Conservation (phyloP, 2,888 invertebrate genomes). For the Hoplodrina blanda region DNA sequence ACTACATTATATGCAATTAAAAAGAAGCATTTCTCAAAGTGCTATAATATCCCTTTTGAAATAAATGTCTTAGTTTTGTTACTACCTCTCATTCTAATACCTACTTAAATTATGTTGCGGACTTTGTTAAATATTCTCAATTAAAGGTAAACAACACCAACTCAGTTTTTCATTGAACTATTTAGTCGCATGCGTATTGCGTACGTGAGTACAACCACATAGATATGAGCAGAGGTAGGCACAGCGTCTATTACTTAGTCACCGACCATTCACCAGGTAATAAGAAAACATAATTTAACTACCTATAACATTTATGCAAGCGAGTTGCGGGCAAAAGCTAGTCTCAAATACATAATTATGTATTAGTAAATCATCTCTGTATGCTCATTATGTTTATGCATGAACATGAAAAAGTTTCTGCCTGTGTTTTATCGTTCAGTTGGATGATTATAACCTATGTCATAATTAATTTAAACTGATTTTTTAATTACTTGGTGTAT, state of each 20-base stretch:
- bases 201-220: conserved; percentile 17
- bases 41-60: not conserved
- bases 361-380: no score
- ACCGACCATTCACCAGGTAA: not conserved
- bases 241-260: not conserved
- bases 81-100: not conserved
- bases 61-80: not conserved
- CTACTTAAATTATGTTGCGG: not conserved
- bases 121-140: conserved; percentile 5
- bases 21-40: no score
- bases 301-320: no score
- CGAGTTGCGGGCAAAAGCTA: no score
- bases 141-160: conserved; percentile 7
- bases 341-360: no score
- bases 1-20: no score
- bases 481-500: conserved; percentile 9
- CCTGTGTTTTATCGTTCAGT: no score
- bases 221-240: not conserved
- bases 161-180: conserved; percentile 10
- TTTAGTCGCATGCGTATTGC: conserved; percentile 1
- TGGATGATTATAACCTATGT: not conserved
- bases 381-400: no score
- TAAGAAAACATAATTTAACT: not conserved
- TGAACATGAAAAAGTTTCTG: no score
- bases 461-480: conserved; percentile 11